Conservation (phyloP, 2,888 invertebrate genomes). For the Drosophila flavopinicola region DNA sequence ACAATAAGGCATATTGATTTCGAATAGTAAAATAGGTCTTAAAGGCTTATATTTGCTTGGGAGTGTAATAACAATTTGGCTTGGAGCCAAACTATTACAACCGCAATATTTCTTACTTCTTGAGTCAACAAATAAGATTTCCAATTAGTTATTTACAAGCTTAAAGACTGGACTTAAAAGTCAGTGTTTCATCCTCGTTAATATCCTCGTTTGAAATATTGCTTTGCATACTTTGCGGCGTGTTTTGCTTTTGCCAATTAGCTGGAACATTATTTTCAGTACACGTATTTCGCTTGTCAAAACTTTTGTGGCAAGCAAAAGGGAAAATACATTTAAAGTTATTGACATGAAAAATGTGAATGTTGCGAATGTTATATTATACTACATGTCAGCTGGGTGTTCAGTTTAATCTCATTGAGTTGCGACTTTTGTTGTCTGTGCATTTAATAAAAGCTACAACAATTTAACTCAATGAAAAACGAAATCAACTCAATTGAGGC, state of each 20-base stretch:
- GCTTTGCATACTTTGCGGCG: conserved; percentile 4
- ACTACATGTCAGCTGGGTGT: neutral
- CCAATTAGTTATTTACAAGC: neutral
- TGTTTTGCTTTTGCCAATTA: conserved; percentile 22
- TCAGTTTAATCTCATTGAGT: conserved; percentile 55
- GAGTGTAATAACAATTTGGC: neutral
- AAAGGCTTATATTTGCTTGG: conserved; percentile 7
- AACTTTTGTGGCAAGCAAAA: conserved; percentile 20
- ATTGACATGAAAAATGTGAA: neutral
- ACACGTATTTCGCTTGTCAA: conserved; percentile 17
- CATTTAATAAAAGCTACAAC: conserved; percentile 59
- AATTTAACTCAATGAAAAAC: conserved; percentile 47
- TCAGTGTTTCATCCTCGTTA: neutral
- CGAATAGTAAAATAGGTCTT: neutral
- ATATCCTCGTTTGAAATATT: neutral
- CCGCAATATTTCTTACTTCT: neutral
- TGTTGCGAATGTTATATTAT: neutral
- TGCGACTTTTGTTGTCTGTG: conserved; percentile 76
- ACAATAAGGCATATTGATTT: conserved; percentile 16
- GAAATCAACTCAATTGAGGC: conserved; percentile 50
- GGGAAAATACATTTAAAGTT: conserved; percentile 18
- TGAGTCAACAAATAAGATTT: neutral
- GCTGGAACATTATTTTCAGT: conserved; percentile 2
- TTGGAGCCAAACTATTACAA: neutral
- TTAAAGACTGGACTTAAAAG: neutral